Conservation (phyloP, 37 sponge, comb jelly and placozoan genomes). For the Halichondria panicea region DNA sequence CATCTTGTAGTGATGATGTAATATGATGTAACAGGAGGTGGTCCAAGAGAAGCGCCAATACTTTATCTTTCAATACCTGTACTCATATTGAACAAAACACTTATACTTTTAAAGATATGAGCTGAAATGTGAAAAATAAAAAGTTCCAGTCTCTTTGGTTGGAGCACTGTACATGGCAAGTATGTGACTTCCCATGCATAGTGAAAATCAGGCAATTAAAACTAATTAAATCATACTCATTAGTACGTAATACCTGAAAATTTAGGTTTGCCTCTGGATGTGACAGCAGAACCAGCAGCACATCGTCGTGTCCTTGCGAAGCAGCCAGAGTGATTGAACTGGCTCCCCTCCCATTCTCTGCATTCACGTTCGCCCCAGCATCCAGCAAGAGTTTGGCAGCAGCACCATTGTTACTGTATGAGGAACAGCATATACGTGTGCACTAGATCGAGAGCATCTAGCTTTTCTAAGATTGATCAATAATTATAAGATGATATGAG, state of each 20-base stretch:
- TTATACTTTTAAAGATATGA: no score
- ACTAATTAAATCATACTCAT: not conserved
- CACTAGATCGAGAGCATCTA: not conserved
- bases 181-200: no score
- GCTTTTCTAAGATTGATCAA: not conserved
- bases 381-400: conserved; percentile 62
- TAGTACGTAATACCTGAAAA: conserved; percentile 24
- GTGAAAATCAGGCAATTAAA: not conserved
- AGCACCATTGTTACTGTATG: conserved; percentile 47
- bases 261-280: conserved; percentile 4
- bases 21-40: no score
- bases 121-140: no score
- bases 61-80: no score
- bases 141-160: no score
- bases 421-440: not conserved
- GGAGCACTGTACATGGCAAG: no score
- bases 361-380: conserved; percentile 69
- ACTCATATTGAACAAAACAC: no score
- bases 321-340: conserved; percentile 51
- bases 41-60: no score
- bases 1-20: no score
- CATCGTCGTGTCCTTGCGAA: conserved; percentile 19
- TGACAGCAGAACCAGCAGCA: conserved; percentile 24
- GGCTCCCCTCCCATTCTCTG: conserved; percentile 31
- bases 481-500: not conserved